Evolutionary conservation across 2,113 vertebrate genomes (phyloP), one percentile per base, ranked within the genome.

Genomic region (Cololabis saira): DNA sequence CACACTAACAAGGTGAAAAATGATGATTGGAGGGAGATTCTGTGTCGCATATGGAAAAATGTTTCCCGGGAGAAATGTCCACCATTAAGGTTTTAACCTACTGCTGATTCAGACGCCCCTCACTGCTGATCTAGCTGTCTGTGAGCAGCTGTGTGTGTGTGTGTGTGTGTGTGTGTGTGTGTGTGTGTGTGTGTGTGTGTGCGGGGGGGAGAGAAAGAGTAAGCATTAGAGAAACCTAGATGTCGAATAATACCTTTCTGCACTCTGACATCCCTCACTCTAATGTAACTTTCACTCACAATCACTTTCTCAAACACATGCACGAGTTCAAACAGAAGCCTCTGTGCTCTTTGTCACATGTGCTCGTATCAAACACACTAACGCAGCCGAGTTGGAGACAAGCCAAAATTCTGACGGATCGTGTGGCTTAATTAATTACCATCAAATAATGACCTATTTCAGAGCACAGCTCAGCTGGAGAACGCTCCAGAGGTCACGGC

Each of bases 21-120:
- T 72, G 21, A 76, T 56, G 67, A 64, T 84, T 53, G 30, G 50
- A 56, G 54, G 51, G 52, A 81, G 60, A 47, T 41, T 79, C 50
- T 22, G 43, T 48, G 67, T 62, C 61, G 85, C 83, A 88, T 81
- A 84, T 83, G 84, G 76, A 84, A 53, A 70, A 57, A 86, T 57
- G 49, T 83, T 79, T 76, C 64, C 64, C 15, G 44, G 55, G 85
- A 86, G 80, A 82, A 82, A 81, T 53, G 68, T 70, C 68, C 53
- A 48, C 87, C 83, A 85, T 89, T 89, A 90, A 87, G 87, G 85
- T 86, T 88, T 90, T 84, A 87, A 87, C 87, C 83, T 83, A 77
- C 78, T 65, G 75, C 84, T 85, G 87, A 74, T 78, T 75, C 62
- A 57, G 41, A 67, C 76, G 61, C 76, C 81, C 70, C 78, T 73